phyloP scores from a whole-genome alignment of 2,888 invertebrate genomes.

The Suillia variegata region DNA sequence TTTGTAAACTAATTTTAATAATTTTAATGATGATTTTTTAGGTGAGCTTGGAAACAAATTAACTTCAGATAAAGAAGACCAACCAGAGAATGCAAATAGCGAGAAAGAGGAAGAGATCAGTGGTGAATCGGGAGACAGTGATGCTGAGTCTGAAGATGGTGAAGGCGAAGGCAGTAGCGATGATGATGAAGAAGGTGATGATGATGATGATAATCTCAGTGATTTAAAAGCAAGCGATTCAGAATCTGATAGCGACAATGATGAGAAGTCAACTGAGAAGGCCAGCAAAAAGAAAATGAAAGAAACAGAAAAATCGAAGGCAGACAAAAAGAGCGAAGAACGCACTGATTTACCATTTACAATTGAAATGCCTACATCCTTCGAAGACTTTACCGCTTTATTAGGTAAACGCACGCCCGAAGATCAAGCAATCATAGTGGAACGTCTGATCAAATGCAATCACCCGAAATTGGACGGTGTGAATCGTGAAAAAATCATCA shows the following conservation, averaged over 20 bases:
- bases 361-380: conserved; percentile 67
- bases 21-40: conserved; percentile 13
- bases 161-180: conserved; percentile 44
- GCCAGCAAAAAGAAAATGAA: no score
- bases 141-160: no score
- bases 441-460: conserved; percentile 85
- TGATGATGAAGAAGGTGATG: conserved; percentile 46
- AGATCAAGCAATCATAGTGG: conserved; percentile 74
- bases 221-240: conserved; percentile 55
- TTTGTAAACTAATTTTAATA: background rate
- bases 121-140: conserved; percentile 32
- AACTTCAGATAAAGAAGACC: background rate
- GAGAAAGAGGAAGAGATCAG: conserved; percentile 42
- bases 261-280: no score
- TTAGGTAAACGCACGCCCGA: conserved; percentile 67
- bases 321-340: conserved; percentile 14
- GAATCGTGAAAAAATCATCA: conserved; percentile 77
- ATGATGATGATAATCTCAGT: conserved; percentile 50
- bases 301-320: conserved; percentile 19
- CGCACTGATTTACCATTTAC: conserved; percentile 68
- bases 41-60: conserved; percentile 27
- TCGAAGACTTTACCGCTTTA: conserved; percentile 69
- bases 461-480: conserved; percentile 79
- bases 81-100: conserved; percentile 30
- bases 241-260: conserved; percentile 59